phyloP scores from a whole-genome alignment of 64 coral and sea anemone species.

The Platygyra sinensis region DNA sequence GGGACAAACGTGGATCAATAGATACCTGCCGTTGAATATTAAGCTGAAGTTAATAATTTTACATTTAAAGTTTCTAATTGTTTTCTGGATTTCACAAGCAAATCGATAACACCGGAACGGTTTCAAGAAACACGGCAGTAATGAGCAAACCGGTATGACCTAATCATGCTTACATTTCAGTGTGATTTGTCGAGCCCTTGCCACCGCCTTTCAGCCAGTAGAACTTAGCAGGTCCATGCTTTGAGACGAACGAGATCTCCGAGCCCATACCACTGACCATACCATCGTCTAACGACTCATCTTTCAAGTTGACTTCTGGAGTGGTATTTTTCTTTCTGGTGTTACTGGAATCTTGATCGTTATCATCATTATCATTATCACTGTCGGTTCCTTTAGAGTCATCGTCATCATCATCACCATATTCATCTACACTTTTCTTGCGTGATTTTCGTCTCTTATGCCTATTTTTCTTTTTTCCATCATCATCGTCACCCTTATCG shows the following conservation, averaged over 20 bases:
- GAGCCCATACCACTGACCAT: constrained; percentile 15
- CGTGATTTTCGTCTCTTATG: not conserved
- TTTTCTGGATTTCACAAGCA: too few relatives aligned
- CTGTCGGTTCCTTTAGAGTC: not conserved
- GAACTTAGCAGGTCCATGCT: constrained; percentile 11
- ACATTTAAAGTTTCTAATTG: too few relatives aligned
- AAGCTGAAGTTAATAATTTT: too few relatives aligned
- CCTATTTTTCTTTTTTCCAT: not conserved
- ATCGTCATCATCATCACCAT: not conserved
- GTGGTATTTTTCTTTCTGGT: not conserved
- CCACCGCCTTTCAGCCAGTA: not conserved
- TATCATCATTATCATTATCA: not conserved
- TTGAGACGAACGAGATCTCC: constrained; percentile 18
- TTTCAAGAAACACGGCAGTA: not conserved
- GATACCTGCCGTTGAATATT: too few relatives aligned
- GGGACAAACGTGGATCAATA: too few relatives aligned
- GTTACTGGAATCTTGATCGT: not conserved
- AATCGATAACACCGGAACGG: too few relatives aligned
- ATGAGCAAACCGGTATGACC: not conserved
- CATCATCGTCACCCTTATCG: not conserved
- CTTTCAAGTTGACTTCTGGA: not conserved
- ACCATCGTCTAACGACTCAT: not conserved
- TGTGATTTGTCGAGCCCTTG: not conserved
- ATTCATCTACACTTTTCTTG: not conserved
- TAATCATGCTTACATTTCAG: not conserved